Percentiles rank a stretch among this genome's conserved stretches.
phyloP scores from a whole-genome alignment of 2,888 invertebrate species.

The Gari tellinella region DNA sequence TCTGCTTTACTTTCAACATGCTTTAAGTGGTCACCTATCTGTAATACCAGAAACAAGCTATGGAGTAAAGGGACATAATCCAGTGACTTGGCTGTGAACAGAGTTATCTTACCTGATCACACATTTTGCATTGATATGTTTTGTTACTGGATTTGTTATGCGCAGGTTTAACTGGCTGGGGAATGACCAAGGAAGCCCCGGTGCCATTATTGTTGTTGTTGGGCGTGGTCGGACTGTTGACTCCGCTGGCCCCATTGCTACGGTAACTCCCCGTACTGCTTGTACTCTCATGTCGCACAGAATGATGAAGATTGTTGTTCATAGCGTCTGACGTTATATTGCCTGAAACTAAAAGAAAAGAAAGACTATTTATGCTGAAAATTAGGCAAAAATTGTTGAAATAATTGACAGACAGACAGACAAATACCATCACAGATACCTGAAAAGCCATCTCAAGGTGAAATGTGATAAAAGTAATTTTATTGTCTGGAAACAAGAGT shows the following conservation, averaged over 20 bases:
- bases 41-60: too few species aligned
- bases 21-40: too few species aligned
- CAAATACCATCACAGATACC: too few species aligned
- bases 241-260: slow-evolving; percentile 74
- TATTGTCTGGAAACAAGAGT: too few species aligned
- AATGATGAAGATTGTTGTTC: slow-evolving; percentile 64
- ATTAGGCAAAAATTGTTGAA: too few species aligned
- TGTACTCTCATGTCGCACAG: slow-evolving; percentile 70
- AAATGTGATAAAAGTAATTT: too few species aligned
- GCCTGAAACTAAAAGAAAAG: slow-evolving; percentile 50
- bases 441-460: too few species aligned
- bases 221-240: slow-evolving; percentile 76
- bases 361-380: too few species aligned
- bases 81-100: too few species aligned
- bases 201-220: slow-evolving; percentile 66
- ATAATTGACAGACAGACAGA: too few species aligned
- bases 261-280: slow-evolving; percentile 77
- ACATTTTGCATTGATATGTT: slow-evolving; percentile 82
- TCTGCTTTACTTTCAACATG: too few species aligned
- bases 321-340: slow-evolving; percentile 66
- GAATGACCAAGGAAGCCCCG: slow-evolving; percentile 72
- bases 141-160: slow-evolving; percentile 64
- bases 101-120: slow-evolving; percentile 80
- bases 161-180: slow-evolving; percentile 79
- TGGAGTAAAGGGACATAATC: too few species aligned